Conservation (phyloP, 2,797 vertebrate species). For the Clarias laeviceps region DNA sequence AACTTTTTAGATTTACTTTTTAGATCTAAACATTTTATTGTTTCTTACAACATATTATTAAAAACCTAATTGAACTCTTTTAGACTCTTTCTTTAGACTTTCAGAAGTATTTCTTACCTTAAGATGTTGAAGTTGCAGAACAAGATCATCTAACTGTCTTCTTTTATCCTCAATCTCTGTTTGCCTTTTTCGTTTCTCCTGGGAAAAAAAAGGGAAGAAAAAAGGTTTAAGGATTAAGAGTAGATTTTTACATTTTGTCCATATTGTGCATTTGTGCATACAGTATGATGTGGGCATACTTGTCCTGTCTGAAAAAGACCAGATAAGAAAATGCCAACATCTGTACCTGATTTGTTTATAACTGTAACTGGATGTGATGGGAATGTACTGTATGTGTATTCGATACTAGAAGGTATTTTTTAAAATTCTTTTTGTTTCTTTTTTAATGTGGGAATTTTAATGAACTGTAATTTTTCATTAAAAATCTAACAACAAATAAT, state of each 20-base stretch:
- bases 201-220: conserved; percentile 26
- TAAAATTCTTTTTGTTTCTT: not conserved
- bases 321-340: not conserved
- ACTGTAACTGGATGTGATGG: not conserved
- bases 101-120: conserved; percentile 79
- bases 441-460: not conserved
- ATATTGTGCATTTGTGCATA: not conserved
- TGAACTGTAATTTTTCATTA: not conserved
- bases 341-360: not conserved
- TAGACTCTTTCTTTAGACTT: not conserved
- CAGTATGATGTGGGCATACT: not conserved
- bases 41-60: too few species aligned
- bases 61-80: not conserved
- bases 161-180: conserved; percentile 94
- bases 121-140: conserved; percentile 94
- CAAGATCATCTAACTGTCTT: conserved; percentile 91
- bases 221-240: not conserved
- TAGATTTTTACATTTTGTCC: not conserved
- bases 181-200: conserved; percentile 97
- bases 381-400: not conserved
- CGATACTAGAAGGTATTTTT: not conserved
- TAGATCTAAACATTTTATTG: not conserved
- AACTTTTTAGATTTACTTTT: not conserved
- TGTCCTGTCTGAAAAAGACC: not conserved
- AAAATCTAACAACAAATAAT: not conserved